These are phyloP conservation scores for Otus sunia DNA, from an alignment of 2,113 vertebrate species.

Conservation along the genomic window DNA sequence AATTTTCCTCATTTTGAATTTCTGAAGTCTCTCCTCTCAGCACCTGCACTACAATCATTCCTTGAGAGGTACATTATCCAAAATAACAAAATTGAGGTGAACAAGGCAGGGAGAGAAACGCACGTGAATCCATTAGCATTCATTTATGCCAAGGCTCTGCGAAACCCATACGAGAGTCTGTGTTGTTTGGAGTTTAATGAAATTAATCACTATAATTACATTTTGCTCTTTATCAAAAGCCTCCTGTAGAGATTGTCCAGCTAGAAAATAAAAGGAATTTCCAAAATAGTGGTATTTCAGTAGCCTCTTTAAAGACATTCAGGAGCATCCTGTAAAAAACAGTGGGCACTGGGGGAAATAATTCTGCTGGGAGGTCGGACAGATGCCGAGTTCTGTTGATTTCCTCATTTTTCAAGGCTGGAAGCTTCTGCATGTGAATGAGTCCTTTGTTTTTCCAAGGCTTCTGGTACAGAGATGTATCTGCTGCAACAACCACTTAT, in stretches of 20 bases:
- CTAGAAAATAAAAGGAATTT: slow-evolving; percentile 32
- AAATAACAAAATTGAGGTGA: slow-evolving; percentile 45
- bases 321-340: background rate
- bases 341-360: background rate
- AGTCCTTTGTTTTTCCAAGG: slow-evolving; percentile 36
- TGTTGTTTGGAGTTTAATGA: slow-evolving; percentile 20
- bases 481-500: background rate
- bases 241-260: slow-evolving; percentile 3
- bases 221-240: background rate
- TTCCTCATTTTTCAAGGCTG: slow-evolving; percentile 50
- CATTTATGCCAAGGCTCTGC: background rate
- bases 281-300: slow-evolving; percentile 2
- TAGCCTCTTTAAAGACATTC: background rate
- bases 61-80: background rate
- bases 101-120: slow-evolving; percentile 1
- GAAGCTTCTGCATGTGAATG: slow-evolving; percentile 36
- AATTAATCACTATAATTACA: slow-evolving; percentile 47
- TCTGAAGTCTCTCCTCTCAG: background rate
- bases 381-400: slow-evolving; percentile 4
- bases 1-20: background rate
- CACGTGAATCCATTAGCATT: slow-evolving; percentile 6
- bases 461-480: slow-evolving; percentile 46
- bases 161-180: background rate
- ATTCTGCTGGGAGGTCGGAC: slow-evolving; percentile 4
- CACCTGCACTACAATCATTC: background rate